Conservation (phyloP, 2,797 vertebrate species). For the Sebastes kiyomatsui region DNA sequence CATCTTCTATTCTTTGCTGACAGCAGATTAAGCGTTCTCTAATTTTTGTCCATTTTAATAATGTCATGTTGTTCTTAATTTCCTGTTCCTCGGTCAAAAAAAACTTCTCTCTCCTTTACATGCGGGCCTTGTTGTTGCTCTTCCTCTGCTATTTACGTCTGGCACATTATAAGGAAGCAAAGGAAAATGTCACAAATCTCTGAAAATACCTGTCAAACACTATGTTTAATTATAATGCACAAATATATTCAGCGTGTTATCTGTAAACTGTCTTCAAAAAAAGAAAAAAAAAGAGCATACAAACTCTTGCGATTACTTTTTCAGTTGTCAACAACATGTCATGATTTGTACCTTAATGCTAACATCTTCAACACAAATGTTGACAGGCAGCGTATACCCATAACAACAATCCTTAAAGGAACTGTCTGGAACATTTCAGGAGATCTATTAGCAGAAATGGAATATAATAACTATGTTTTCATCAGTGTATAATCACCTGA, state of each 20-base stretch:
- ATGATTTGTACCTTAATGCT: background rate
- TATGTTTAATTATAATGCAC: background rate
- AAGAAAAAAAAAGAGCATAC: background rate
- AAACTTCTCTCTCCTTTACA: background rate
- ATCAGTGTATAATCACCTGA: background rate
- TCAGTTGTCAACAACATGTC: background rate
- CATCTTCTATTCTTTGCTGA: conserved; percentile 25
- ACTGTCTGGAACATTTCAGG: too few species aligned
- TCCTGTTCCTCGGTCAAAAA: background rate
- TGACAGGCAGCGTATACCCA: too few species aligned
- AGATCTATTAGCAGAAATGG: too few species aligned
- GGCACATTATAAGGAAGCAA: background rate
- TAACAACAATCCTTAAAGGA: too few species aligned
- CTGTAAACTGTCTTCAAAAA: background rate
- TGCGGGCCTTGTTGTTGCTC: background rate
- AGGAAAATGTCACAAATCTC: background rate
- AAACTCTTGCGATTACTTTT: background rate
- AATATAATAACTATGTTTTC: too few species aligned
- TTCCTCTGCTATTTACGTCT: background rate
- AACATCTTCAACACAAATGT: background rate
- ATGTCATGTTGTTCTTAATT: conserved; percentile 21
- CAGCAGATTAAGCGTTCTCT: conserved; percentile 1
- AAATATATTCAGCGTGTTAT: background rate
- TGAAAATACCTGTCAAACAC: background rate
- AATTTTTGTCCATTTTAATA: conserved; percentile 27